Base-by-base conservation (phyloP, 2,888 invertebrate genomes). In the Diarsia brunnea region DNA sequence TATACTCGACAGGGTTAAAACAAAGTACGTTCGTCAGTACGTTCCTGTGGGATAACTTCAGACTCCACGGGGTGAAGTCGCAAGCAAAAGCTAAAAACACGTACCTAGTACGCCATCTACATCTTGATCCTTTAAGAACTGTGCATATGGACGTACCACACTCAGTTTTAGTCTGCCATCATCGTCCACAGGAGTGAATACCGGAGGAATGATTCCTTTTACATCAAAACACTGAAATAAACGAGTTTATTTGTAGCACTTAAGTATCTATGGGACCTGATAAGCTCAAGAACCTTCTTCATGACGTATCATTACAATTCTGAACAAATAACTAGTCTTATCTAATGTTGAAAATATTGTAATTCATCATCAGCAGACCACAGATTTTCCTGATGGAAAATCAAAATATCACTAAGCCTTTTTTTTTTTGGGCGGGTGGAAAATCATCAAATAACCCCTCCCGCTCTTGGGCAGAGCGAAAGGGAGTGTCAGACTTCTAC, bases 171-270 rank as follows among this genome's bases (percentile, higher is more conserved):
- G 1, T 0, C 73, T 68, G 16, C 81, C 82, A 4, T 68, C 43
- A 1, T 65, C 69, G 27, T 85, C 74, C 43, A 88, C 63, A 0
- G 88, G 88, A 2, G 87, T 87, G 75, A 82, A 88, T 0, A 83
- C 87, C 0, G 85, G 70, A 31, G 75, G 45, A 19, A 86, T 65
- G 4, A 81, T 21, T 4, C 85, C 86, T 21, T 69, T 65, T 27
- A 67, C 53, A 0, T 60, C 12, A 12, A 67, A 70, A 43, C 43
- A 45, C 78, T 78, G 69, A n/a, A 75, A 77, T 24, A 58, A 55
- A 51, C 16, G 4, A 43, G 47, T 24, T 16, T 14, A 2, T 27
- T 31, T 64, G 38, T 19, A 63, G 24, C 12, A 55, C 24, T 24
- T 55, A 55, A 55, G 55, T n/a, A 24, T 19, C 12, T 24, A 12